These are phyloP conservation scores for Turnix velox DNA, from an alignment of 2,113 vertebrate genomes.

Conservation along the genomic window DNA sequence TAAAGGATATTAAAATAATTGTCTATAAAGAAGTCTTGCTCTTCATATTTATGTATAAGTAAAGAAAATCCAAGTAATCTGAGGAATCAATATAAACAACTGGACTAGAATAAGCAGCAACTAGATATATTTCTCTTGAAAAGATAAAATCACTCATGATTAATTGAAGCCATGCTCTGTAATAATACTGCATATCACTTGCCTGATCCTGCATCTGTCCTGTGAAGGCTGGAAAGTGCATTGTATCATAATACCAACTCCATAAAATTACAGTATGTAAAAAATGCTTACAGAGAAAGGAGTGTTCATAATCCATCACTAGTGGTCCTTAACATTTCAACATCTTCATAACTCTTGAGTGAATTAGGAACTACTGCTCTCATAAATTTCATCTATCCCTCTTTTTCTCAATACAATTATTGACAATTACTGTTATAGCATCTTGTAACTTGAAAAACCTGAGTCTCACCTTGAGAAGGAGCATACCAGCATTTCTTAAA, in stretches of 20 bases:
- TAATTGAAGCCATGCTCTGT: background rate
- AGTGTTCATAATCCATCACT: background rate
- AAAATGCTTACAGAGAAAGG: background rate
- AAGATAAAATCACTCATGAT: background rate
- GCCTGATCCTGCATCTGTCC: background rate
- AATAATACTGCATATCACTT: background rate
- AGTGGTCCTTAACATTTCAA: background rate
- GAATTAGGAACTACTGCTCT: background rate
- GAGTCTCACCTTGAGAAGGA: background rate
- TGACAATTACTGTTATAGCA: background rate
- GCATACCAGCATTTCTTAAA: background rate
- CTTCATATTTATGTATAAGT: background rate
- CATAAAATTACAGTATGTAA: background rate
- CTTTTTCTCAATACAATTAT: background rate
- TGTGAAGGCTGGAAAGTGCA: background rate
- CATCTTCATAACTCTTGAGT: background rate
- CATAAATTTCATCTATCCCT: background rate
- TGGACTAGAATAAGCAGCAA: background rate
- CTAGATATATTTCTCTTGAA: background rate
- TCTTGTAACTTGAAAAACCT: background rate
- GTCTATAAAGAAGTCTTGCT: background rate
- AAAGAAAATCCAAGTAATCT: background rate
- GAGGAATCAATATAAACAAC: background rate
- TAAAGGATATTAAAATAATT: background rate
- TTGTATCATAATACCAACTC: background rate